These are phyloP conservation scores for Dicyrtomina minuta DNA, from an alignment of 2,888 invertebrate species.

Conservation along the genomic window DNA sequence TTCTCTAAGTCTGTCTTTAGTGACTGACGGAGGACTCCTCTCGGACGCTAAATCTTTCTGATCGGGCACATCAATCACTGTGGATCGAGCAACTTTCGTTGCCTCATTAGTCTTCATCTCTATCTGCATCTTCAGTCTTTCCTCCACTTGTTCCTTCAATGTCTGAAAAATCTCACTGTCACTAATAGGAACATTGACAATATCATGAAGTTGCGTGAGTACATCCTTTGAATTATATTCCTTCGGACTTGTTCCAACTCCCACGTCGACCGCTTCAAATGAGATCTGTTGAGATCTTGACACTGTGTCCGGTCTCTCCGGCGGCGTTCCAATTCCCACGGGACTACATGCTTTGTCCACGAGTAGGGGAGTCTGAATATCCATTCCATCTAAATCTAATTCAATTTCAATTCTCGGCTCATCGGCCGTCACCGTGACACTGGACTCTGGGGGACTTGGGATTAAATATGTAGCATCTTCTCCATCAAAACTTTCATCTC, in stretches of 20 bases:
- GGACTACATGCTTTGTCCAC: conserved; percentile 51
- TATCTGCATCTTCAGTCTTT: conserved; percentile 19
- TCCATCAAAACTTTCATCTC: conserved; percentile 32
- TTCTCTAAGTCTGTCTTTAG: background rate
- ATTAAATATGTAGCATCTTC: conserved; percentile 43
- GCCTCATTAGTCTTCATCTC: conserved; percentile 20
- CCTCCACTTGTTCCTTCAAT: conserved; percentile 39
- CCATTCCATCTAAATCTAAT: conserved; percentile 15
- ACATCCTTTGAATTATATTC: conserved; percentile 46
- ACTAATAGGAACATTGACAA: conserved; percentile 44
- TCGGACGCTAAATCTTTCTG: conserved; percentile 20
- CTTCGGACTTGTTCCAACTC: conserved; percentile 48
- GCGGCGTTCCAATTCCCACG: conserved; percentile 31
- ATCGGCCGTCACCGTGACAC: conserved; percentile 23
- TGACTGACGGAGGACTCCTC: conserved; percentile 18
- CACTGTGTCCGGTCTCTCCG: conserved; percentile 40
- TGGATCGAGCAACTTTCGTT: conserved; percentile 35
- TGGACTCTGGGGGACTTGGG: conserved; percentile 31
- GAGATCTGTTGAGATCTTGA: conserved; percentile 45
- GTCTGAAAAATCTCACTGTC: conserved; percentile 51
- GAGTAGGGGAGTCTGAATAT: background rate
- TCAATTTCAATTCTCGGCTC: conserved; percentile 20
- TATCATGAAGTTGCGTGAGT: conserved; percentile 48
- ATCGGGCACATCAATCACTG: conserved; percentile 43
- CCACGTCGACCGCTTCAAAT: conserved; percentile 43